Base-by-base conservation (phyloP, 2,113 vertebrate genomes). In the Dipodomys merriami region DNA sequence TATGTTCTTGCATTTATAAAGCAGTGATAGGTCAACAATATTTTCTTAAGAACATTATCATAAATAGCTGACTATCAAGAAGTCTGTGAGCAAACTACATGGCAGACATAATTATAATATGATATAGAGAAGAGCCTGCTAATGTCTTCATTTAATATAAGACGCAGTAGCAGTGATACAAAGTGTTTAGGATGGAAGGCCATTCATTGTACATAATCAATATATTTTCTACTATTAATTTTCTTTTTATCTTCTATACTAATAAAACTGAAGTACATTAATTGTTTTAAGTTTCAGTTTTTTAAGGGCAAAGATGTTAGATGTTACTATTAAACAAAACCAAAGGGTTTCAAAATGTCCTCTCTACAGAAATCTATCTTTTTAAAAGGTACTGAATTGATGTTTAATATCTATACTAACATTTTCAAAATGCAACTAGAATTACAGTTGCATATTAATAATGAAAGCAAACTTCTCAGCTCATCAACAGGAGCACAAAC, bases 271-370 rank as follows among this genome's bases (percentile, higher is more conserved):
- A 96, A 91, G 68, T 64, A 67, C 44, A 86, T 83, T 68, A 69
- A 88, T 79, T 94, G 46, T 67, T 92, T 93, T 91, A 79, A 30
- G 18, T 92, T 84, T 92, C 78, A 96, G 88, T 35, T 86, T 72
- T 74, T 85, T 84, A 11, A 95, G 60, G 49, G 30, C 71, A 39
- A 94, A 83, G 22, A 90, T 69, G 39, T 85, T 95, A 93, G 85
- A 44, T 25, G 76, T 93, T 33, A 73, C 69, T 69, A 72, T 72
- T 67, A 92, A 90, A 49, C 27, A 90, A 94, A 91, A 87, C 23
- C 35, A 19, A 10, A 74, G 19, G 39, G 60, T 65, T 65, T 2
- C 62, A 4, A 13, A 60, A 29, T 5, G 1, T 53, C 20, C 7
- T 57, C 27, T 76, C 65, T 49, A 6, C 77, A 65, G 27, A 93